Percentiles rank a stretch among this genome's conserved stretches.
phyloP scores from a whole-genome alignment of 2,888 invertebrate species.

The Caenorhabditis imperialis region DNA sequence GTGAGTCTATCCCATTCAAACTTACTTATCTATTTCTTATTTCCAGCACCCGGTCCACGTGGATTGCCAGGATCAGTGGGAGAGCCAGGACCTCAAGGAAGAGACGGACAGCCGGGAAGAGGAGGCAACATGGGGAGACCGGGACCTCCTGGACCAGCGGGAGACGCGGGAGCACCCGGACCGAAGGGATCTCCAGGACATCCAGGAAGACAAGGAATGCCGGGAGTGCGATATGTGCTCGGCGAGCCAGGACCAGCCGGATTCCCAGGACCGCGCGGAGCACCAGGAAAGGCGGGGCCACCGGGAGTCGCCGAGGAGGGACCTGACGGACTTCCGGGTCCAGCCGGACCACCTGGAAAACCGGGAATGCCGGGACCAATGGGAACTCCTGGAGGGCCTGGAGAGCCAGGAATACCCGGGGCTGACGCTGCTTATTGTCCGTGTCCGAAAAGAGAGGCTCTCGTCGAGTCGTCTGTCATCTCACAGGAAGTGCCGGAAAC shows the following conservation, averaged over 20 bases:
- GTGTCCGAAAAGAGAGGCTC: slow-evolving; percentile 57
- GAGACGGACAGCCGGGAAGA: slow-evolving; percentile 54
- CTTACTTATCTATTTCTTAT: no score
- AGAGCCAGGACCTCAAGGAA: slow-evolving; percentile 59
- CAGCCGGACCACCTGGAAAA: slow-evolving; percentile 61
- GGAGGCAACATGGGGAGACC: slow-evolving; percentile 50
- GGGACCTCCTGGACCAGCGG: slow-evolving; percentile 57
- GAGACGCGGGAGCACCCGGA: slow-evolving; percentile 53
- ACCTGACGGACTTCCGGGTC: slow-evolving; percentile 67
- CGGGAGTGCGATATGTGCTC: slow-evolving; percentile 50
- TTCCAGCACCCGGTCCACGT: slow-evolving; percentile 53
- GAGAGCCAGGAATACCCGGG: slow-evolving; percentile 57
- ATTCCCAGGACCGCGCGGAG: slow-evolving; percentile 57
- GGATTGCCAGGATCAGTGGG: slow-evolving; percentile 54
- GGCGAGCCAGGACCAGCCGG: slow-evolving; percentile 59
- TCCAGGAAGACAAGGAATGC: slow-evolving; percentile 51
- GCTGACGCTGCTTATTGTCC: slow-evolving; percentile 63
- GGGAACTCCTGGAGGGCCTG: slow-evolving; percentile 61
- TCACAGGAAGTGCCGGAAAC: slow-evolving; percentile 35
- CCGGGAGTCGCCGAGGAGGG: slow-evolving; percentile 68
- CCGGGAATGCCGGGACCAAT: slow-evolving; percentile 63
- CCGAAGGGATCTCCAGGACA: slow-evolving; percentile 43
- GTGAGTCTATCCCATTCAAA: slow-evolving; percentile 27
- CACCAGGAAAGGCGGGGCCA: slow-evolving; percentile 54
- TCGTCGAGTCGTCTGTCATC: slow-evolving; percentile 49